Evolutionary conservation across 2,797 vertebrate genomes (phyloP), one percentile per base, ranked within the genome.

Genomic region (Trachops cirrhosus): DNA sequence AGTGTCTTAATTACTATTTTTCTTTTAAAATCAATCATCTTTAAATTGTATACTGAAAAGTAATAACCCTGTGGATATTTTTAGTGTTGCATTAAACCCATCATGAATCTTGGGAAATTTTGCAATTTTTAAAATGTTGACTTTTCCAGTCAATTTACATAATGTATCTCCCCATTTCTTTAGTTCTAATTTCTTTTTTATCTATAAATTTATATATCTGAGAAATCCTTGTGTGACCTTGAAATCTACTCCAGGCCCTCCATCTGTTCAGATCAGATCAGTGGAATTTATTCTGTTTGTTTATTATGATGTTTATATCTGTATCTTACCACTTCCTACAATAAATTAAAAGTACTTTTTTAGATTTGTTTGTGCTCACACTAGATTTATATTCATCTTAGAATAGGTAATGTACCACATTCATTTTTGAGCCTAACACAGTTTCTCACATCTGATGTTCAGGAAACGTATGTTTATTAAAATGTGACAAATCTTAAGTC

Each of bases 401-500:
- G 3, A 26, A 37, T 26, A 67, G 4, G 9, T 2, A 85, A 46
- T 37, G 9, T 6, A 1, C 18, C 3, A 52, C 22, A 32, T 46
- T n/a, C 7, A 24, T 77, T 89, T 84, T 54, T 70, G 0, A 88
- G 15, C 9, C 9, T 91, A 39, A n/a, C 7, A 68, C 34, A 57
- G 21, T 62, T 86, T 82, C 6, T 93, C 79, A 84, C 9, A 54
- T 46, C 88, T 32, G 7, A 68, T 75, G 41, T 29, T 89, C n/a
- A 89, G 32, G 54, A 82, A 95, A 86, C 3, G 12, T 78, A 77
- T 46, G 24, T 50, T 95, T 82, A 83, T 41, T 91, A 77, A 93
- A 83, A 89, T 83, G 3, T 79, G 19, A 52, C 44, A 90, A 92
- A 90, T 77, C 64, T 18, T 77, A 44, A 70, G 16, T 11, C 21